A percentile compares a stretch with the other conserved stretches of the same genome.
These are phyloP conservation scores for Melanotaenia maccullochi DNA, from an alignment of 2,797 vertebrate species.

Conservation along the genomic window DNA sequence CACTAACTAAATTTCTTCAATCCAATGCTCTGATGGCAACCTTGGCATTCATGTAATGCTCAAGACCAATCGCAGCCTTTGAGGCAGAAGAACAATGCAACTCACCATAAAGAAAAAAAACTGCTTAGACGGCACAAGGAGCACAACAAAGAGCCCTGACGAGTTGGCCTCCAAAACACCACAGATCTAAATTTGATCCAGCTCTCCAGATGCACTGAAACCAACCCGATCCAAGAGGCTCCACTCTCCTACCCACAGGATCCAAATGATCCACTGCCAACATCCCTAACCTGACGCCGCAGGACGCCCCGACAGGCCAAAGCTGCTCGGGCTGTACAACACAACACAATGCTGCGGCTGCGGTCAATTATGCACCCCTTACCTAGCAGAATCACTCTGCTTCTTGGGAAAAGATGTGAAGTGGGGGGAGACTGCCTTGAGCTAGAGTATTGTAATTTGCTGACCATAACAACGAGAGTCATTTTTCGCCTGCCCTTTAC, in stretches of 20 bases:
- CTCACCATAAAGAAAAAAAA: background rate
- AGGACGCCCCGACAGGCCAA: slow-evolving; percentile 6
- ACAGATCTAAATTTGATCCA: background rate
- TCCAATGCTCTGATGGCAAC: background rate
- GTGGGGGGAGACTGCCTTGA: slow-evolving; percentile 35
- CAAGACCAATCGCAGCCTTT: background rate
- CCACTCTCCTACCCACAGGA: background rate
- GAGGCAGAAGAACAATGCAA: slow-evolving; percentile 4
- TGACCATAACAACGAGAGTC: slow-evolving; percentile 61
- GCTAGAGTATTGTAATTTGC: slow-evolving; percentile 55
- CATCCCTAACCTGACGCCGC: background rate
- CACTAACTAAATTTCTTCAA: slow-evolving; percentile 9
- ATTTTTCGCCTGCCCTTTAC: slow-evolving; percentile 53
- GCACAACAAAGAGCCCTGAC: background rate
- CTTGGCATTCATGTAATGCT: background rate
- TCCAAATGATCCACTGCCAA: slow-evolving; percentile 2
- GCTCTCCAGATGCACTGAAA: slow-evolving; percentile 1
- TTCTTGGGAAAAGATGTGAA: background rate
- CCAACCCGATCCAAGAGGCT: background rate
- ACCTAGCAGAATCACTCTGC: background rate
- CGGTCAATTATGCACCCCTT: slow-evolving; percentile 16
- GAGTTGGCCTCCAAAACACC: background rate
- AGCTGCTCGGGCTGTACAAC: background rate
- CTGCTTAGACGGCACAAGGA: background rate
- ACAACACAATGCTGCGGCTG: background rate